phyloP scores from a whole-genome alignment of 2,113 vertebrate species.

The Podocnemis expansa region DNA sequence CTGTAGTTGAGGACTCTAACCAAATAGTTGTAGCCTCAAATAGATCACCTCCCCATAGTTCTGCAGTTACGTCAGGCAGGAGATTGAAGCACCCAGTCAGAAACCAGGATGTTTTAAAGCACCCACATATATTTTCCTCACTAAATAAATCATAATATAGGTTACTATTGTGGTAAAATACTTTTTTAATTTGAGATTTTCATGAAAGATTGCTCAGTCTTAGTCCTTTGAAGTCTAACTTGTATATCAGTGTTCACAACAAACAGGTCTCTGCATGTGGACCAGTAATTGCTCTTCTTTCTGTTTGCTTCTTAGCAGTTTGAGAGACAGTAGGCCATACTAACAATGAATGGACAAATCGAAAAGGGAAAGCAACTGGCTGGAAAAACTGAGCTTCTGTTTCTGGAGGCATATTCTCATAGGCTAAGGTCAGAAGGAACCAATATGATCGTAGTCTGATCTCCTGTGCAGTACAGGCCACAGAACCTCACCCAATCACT shows the following conservation, averaged over 20 bases:
- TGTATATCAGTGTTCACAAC: not conserved
- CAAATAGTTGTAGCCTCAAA: not conserved
- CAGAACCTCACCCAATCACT: too few relatives aligned
- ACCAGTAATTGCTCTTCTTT: not conserved
- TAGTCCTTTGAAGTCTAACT: not conserved
- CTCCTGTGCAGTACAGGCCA: too few relatives aligned
- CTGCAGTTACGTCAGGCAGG: not conserved
- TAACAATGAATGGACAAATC: not conserved
- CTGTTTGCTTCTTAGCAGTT: not conserved
- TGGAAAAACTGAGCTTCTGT: not conserved
- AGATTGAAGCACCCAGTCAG: not conserved
- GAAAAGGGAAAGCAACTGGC: not conserved
- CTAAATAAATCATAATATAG: not conserved
- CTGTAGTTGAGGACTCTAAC: not conserved
- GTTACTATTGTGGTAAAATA: not conserved
- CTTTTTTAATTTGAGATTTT: not conserved
- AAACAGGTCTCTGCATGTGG: not conserved
- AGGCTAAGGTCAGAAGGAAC: too few relatives aligned
- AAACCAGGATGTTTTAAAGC: not conserved
- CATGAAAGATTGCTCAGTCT: not conserved
- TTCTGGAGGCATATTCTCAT: not conserved
- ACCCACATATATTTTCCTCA: not conserved
- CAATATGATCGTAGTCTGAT: too few relatives aligned
- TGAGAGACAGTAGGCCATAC: not conserved
- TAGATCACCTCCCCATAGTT: not conserved